These are phyloP conservation scores for Rattus rattus DNA, from an alignment of 2,113 vertebrate genomes.

Conservation along the genomic window DNA sequence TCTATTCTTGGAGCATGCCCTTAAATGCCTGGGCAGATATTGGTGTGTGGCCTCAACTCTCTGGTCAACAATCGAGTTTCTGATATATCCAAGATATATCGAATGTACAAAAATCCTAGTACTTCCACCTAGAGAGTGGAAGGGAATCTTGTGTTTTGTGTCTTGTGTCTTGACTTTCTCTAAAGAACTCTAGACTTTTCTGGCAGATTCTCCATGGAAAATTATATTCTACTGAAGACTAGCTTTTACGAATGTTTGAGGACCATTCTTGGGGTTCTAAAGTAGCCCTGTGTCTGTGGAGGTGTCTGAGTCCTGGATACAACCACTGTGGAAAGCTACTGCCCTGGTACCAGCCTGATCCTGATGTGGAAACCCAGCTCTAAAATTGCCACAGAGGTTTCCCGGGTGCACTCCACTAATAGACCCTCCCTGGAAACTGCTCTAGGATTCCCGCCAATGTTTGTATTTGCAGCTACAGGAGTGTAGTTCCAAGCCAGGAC, in stretches of 20 bases:
- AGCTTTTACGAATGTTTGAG: not conserved
- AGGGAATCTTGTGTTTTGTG: not conserved
- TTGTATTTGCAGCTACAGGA: not conserved
- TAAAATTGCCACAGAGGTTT: not conserved
- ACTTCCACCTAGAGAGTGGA: not conserved
- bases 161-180: not conserved
- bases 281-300: not conserved
- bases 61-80: conserved; percentile 20
- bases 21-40: not conserved
- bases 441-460: not conserved
- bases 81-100: not conserved
- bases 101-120: not conserved
- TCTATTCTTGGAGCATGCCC: not conserved
- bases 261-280: not conserved
- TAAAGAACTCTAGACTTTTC: not conserved
- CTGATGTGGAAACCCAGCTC: not conserved
- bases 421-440: not conserved
- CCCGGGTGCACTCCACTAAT: not conserved
- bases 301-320: not conserved
- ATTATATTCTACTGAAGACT: not conserved
- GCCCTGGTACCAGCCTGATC: not conserved
- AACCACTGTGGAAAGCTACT: not conserved
- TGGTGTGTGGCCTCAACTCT: not conserved
- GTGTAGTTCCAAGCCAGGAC: conserved; percentile 14
- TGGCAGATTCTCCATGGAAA: not conserved